phyloP scores from a whole-genome alignment of 2,797 vertebrate species.

The Paguma larvata region DNA sequence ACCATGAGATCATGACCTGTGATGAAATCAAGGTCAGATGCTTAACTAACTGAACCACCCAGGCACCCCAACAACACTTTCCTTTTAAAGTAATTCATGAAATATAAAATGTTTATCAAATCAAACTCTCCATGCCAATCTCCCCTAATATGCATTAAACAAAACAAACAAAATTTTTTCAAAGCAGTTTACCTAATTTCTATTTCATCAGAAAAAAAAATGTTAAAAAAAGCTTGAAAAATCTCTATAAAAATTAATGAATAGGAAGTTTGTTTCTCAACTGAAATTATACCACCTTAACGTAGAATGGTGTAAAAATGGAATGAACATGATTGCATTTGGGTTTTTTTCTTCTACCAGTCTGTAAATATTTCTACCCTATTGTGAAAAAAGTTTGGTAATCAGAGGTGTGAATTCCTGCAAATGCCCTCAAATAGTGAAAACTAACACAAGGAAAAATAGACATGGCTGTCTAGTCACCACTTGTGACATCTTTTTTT shows the following conservation, averaged over 20 bases:
- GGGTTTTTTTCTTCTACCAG: background rate
- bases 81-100: background rate
- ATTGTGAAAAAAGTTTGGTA: background rate
- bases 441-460: background rate
- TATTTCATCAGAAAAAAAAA: background rate
- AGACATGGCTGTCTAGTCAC: background rate
- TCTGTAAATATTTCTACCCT: background rate
- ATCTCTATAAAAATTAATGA: conserved; percentile 3
- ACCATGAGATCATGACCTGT: too few relatives aligned
- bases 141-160: background rate
- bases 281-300: background rate
- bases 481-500: background rate
- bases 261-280: background rate
- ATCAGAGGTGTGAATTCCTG: background rate
- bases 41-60: too few relatives aligned
- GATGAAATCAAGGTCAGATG: too few relatives aligned
- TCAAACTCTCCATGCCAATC: background rate
- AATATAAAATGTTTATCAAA: conserved; percentile 27
- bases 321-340: background rate
- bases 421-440: background rate
- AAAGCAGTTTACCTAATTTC: background rate
- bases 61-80: background rate
- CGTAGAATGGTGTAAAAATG: background rate
- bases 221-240: background rate
- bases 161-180: background rate